phyloP scores from a whole-genome alignment of 2,888 invertebrate genomes.

The Ichneumon xanthorius region DNA sequence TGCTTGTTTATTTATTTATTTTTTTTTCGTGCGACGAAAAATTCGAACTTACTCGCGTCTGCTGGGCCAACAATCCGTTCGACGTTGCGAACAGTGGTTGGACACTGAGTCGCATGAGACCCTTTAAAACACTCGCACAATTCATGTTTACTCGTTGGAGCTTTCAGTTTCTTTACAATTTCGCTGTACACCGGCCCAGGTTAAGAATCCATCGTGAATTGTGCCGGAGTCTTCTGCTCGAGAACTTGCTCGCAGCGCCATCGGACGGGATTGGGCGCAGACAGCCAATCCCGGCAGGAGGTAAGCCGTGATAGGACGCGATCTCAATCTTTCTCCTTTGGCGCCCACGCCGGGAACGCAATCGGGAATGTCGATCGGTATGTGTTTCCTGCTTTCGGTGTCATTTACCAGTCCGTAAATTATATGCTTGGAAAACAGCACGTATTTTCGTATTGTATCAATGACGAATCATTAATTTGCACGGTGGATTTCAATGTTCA shows the following conservation, averaged over 20 bases:
- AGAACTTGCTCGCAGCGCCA: not conserved
- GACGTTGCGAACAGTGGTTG: slow-evolving; percentile 54
- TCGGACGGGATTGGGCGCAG: not conserved
- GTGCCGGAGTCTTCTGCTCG: not conserved
- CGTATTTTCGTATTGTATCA: too few relatives aligned
- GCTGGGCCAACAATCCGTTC: slow-evolving; percentile 69
- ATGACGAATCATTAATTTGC: too few relatives aligned
- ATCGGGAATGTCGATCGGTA: too few relatives aligned
- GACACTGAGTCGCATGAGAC: slow-evolving; percentile 46
- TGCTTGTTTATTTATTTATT: not conserved
- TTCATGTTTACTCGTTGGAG: slow-evolving; percentile 55
- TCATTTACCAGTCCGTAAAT: too few relatives aligned
- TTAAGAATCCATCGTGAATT: slow-evolving; percentile 2
- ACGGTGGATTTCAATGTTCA: too few relatives aligned
- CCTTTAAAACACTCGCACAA: slow-evolving; percentile 48
- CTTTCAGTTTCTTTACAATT: not conserved
- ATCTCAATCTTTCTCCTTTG: too few relatives aligned
- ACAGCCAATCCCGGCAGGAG: too few relatives aligned
- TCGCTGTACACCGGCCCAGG: not conserved
- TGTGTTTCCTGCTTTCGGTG: too few relatives aligned
- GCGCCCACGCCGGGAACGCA: too few relatives aligned
- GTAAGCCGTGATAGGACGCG: too few relatives aligned
- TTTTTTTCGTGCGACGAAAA: slow-evolving; percentile 14
- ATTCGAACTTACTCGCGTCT: slow-evolving; percentile 71
- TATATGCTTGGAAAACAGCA: too few relatives aligned